Evolutionary conservation across 2,797 vertebrate species (phyloP).

Genomic region (Bradypus variegatus): DNA sequence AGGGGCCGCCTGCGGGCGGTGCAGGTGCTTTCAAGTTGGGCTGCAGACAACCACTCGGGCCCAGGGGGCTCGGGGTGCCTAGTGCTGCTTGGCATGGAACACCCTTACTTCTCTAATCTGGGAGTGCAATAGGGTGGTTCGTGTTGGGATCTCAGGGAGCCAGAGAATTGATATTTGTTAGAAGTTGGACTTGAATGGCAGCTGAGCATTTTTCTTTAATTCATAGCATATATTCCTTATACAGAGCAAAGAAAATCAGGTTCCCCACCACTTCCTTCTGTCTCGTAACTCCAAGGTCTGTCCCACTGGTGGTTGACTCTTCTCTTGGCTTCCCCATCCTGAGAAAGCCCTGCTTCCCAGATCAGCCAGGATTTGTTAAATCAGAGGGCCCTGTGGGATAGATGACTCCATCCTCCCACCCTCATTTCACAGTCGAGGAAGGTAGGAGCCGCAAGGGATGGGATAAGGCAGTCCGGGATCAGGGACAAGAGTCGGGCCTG

Average conservation of each 20-base stretch:
- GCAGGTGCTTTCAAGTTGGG: background rate
- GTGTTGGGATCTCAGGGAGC: background rate
- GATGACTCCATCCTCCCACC: background rate
- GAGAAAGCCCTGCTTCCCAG: background rate
- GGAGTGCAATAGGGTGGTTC: accelerated
- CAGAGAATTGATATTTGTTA: too few species aligned
- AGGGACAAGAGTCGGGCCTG: too few species aligned
- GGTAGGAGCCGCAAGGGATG: background rate
- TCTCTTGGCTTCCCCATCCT: background rate
- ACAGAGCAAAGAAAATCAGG: background rate
- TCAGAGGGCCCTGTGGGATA: background rate
- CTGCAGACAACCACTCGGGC: background rate
- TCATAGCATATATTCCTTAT: accelerated
- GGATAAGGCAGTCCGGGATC: too few species aligned
- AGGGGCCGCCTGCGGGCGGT: background rate
- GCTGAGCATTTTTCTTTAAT: background rate
- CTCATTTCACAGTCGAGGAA: background rate
- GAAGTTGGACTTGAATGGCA: accelerated
- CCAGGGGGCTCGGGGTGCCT: background rate
- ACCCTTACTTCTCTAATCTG: background rate
- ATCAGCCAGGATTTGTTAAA: too few species aligned
- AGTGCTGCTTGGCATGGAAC: background rate
- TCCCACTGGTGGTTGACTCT: background rate
- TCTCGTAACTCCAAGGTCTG: background rate
- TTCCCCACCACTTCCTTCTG: too few species aligned